Evolutionary conservation across 2,888 invertebrate species (phyloP).

Genomic region (Salticus scenicus): DNA sequence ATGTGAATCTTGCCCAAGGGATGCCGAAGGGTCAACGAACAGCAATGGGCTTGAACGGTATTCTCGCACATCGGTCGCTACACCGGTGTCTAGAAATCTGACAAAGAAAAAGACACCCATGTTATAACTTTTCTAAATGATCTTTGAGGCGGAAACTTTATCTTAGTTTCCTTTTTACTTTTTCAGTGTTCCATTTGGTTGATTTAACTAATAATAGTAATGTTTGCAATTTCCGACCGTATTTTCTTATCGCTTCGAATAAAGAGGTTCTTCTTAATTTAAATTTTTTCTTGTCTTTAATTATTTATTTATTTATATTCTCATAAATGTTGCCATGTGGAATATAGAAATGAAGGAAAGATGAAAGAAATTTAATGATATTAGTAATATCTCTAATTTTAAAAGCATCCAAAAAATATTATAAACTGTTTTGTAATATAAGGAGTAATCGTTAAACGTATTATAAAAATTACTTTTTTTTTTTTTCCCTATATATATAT

Average conservation of each 20-base stretch:
- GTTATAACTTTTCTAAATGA: not conserved
- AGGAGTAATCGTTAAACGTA: no score
- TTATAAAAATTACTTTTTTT: no score
- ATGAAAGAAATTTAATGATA: no score
- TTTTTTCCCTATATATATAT: no score
- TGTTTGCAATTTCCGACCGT: not conserved
- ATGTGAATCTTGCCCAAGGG: slow-evolving; percentile 41
- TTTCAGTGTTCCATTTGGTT: slow-evolving; percentile 36
- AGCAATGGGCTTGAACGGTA: slow-evolving; percentile 55
- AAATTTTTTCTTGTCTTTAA: no score
- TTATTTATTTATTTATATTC: no score
- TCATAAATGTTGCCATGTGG: no score
- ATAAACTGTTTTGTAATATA: no score
- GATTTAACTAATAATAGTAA: slow-evolving; percentile 54
- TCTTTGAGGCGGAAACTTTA: slow-evolving; percentile 48
- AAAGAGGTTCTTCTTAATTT: no score
- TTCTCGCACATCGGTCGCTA: not conserved
- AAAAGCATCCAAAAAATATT: no score
- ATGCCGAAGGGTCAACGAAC: slow-evolving; percentile 61
- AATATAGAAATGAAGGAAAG: no score
- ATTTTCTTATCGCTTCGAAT: not conserved
- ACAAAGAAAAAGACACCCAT: not conserved
- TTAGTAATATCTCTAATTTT: no score
- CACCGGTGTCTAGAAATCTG: not conserved
- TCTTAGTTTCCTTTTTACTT: slow-evolving; percentile 19